Evolutionary conservation across 2,888 invertebrate species (phyloP), one percentile per base, ranked within the genome.

Genomic region (Corythucha ciliata): DNA sequence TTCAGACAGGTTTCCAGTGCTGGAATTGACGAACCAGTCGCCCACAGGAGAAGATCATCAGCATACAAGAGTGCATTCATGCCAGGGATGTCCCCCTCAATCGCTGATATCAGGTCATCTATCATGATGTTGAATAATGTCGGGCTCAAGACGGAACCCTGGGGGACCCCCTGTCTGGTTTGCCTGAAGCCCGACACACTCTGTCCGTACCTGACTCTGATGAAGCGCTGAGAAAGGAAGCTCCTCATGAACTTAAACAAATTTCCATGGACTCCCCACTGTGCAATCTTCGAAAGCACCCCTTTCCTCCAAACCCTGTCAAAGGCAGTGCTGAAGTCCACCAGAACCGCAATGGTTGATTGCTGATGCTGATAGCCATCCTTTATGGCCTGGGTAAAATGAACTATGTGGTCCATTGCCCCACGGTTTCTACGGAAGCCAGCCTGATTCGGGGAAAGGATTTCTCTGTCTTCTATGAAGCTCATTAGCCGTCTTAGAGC

Each of bases 141-240:
- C n/a, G 42, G 42, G 42, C 42, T 42, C 42, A 42, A 20, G 20
- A 16, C 33, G n/a, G n/a, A n/a, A n/a, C n/a, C n/a, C n/a, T n/a
- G n/a, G n/a, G n/a, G n/a, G n/a, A n/a, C n/a, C n/a, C n/a, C n/a
- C n/a, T n/a, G n/a, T n/a, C n/a, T n/a, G n/a, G n/a, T n/a, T n/a
- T n/a, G n/a, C n/a, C n/a, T n/a, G n/a, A n/a, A n/a, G n/a, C n/a
- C n/a, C n/a, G n/a, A n/a, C n/a, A n/a, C n/a, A n/a, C n/a, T n/a
- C n/a, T n/a, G n/a, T n/a, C n/a, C 45, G 18, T 45, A 26, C 27
- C 42, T 42, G 26, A 42, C 26, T 45, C 45, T 45, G 45, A 45
- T 45, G n/a, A 45, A 45, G 2, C 44, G 2, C 14, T 44, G 44
- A 29, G 32, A 32, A 6, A 45, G 45, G 45, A 45, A 32, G 33